Base-by-base conservation (phyloP, 2,797 vertebrate species). In the Manis crassicaudata region DNA sequence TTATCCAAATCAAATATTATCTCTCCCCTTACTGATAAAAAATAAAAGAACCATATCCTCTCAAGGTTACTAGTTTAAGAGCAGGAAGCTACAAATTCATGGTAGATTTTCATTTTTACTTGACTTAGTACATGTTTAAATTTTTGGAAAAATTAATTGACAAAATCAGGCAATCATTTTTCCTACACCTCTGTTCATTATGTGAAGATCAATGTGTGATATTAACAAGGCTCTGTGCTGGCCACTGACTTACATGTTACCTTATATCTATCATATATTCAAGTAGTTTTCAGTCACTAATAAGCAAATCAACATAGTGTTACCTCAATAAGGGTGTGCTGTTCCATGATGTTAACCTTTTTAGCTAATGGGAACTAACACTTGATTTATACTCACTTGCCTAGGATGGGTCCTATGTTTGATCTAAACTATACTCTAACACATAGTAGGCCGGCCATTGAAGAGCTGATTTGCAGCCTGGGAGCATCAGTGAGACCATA, bases 101-200 rank as follows among this genome's bases (percentile, higher is more conserved):
- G 16, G 5, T 4, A 67, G 21, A 63, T 82, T 88, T 93, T 94
- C 56, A 77, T 73, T 92, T 91, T 88, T 79, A 52, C 23, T 92
- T 94, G 54, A 93, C 23, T 81, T 87, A 2, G 17, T 85, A 63
- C 12, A n/a, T 58, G 7, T 37, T 77, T 67, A 46, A 84, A 85
- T 29, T 81, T 62, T 89, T 37, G 16, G 37, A 23, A 94, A 87
- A 89, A 62, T 70, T 16, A 85, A 27, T 50, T 67, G 29, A 81
- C 8, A 70, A 68, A 92, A 20, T 67, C 29, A 50, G 81, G 23
- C 9, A 35, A 62, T 80, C 40, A 68, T 86, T 92, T 91, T 86
- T 32, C 52, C 58, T 75, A 52, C 21, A 46, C 6, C 11, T 12
- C n/a, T 62, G 25, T 23, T 88, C 56, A 73, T 23, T 75, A 8